Base-by-base conservation (phyloP, 2,797 vertebrate species). In the Tinamus major region DNA sequence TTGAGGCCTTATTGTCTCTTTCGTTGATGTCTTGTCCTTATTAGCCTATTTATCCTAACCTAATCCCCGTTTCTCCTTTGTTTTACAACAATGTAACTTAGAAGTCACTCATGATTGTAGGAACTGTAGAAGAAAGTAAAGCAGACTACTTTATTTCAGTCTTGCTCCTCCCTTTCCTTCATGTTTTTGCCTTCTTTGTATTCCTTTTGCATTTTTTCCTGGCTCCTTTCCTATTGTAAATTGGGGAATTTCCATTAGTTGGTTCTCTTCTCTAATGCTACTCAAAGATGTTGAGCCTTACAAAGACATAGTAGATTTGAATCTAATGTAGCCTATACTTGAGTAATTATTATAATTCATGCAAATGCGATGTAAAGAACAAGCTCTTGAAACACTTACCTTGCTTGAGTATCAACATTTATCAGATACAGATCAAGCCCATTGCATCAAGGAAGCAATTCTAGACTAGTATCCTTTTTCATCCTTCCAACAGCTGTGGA, bases 1-100 rank as follows among this genome's bases (percentile, higher is more conserved):
- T 91, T 92, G 87, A 90, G 92, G 82, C 7, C 37, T 89, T 79
- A 76, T 58, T 91, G 6, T 92, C 91, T 91, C 82, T 88, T 95
- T 86, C 2, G 0, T 31, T 79, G 58, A 33, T 68, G 37, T 77
- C 81, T 69, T 87, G 19, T 18, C 92, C 61, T 63, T 86, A 61
- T 59, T 89, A 91, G 35, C 79, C 33, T 79, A 37, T 92, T 93
- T 88, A 79, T 81, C 61, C 33, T 59, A 83, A 44, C 51, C 53
- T 85, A 81, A 86, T 70, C 42, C 19, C 75, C 1, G 14, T 91
- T 91, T 88, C 55, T 77, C 13, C n/a, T 81, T 64, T 72, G 18
- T 74, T 85, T 74, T 91, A 48, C 42, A 76, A 21, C 31, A 75
- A 26, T 11, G 6, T 78, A 89, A 72, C 21, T 92, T 23, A 51